phyloP scores from a whole-genome alignment of 2,888 invertebrate species.

The Xestia c-nigrum region DNA sequence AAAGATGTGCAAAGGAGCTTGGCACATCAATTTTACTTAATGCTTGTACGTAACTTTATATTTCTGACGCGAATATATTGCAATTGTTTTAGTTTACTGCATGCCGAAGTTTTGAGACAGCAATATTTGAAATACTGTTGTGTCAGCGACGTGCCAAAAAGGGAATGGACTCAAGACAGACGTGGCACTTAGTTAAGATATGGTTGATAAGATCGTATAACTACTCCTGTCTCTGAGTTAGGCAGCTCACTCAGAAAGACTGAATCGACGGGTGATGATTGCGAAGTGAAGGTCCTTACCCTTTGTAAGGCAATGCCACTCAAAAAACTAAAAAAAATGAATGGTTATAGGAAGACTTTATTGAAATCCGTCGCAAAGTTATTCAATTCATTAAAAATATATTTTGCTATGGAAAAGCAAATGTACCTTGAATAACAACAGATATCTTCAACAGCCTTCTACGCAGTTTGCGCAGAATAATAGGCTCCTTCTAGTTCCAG shows the following conservation, averaged over 20 bases:
- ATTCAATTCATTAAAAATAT: not conserved
- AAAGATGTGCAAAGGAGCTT: not conserved
- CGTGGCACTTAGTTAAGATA: not conserved
- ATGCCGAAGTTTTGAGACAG: not conserved
- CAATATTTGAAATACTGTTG: not conserved
- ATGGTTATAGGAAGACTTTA: not conserved
- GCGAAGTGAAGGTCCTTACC: no score
- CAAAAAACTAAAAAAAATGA: not conserved
- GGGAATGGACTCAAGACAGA: not conserved
- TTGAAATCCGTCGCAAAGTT: not conserved
- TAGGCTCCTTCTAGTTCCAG: conserved; percentile 11
- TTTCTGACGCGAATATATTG: not conserved
- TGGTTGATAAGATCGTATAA: not conserved
- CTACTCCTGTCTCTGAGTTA: not conserved
- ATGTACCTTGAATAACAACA: not conserved
- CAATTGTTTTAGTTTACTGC: not conserved
- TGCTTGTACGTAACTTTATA: conserved; percentile 15
- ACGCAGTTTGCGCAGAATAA: conserved; percentile 31
- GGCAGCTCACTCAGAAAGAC: no score
- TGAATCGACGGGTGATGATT: not conserved
- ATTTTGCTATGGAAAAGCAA: not conserved
- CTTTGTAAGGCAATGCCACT: not conserved
- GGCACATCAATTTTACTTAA: conserved; percentile 8
- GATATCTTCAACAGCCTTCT: conserved; percentile 8
- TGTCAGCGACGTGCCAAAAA: not conserved